Evolutionary conservation across 1,140 invertebrate species (phyloP).

Genomic region (Drosophila sulfurigaster): DNA sequence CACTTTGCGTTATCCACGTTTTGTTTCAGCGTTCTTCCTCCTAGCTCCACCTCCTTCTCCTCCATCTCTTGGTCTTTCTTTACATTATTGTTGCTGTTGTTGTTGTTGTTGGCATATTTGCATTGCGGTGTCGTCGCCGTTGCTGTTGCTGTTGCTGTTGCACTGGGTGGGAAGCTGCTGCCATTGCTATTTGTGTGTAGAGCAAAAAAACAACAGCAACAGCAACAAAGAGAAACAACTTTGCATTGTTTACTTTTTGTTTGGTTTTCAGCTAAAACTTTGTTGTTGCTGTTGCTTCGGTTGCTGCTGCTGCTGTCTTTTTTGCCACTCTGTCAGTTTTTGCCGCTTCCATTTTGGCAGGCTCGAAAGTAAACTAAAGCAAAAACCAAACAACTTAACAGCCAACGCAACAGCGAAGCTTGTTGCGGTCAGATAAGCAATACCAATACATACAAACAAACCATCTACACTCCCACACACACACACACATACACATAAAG

Average conservation of each 20-base stretch:
- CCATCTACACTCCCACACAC: neutral
- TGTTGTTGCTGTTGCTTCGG: conserved; percentile 26
- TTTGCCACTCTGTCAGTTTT: conserved; percentile 45
- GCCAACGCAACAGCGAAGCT: conserved; percentile 52
- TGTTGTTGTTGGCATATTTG: conserved; percentile 70
- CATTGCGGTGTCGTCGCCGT: conserved; percentile 69
- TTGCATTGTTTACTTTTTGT: conserved; percentile 74
- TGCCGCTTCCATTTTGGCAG: conserved; percentile 53
- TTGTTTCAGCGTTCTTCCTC: conserved; percentile 27
- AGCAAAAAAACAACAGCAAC: conserved; percentile 48
- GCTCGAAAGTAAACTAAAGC: conserved; percentile 58
- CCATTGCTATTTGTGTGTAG: conserved; percentile 59
- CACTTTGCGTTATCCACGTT: conserved; percentile 61
- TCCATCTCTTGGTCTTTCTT: neutral
- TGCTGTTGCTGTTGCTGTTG: conserved; percentile 23
- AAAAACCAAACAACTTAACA: conserved; percentile 64
- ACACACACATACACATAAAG: conserved; percentile 4
- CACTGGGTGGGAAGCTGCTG: conserved; percentile 31
- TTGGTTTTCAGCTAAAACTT: conserved; percentile 62
- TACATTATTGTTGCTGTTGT: conserved; percentile 29
- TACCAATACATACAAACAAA: conserved; percentile 26
- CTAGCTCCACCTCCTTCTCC: neutral
- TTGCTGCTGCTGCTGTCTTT: conserved; percentile 28
- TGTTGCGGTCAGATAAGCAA: conserved; percentile 57
- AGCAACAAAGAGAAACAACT: conserved; percentile 51